Evolutionary conservation across 2,888 invertebrate genomes (phyloP), one percentile per base, ranked within the genome.

Genomic region (Metacarcinus magister): DNA sequence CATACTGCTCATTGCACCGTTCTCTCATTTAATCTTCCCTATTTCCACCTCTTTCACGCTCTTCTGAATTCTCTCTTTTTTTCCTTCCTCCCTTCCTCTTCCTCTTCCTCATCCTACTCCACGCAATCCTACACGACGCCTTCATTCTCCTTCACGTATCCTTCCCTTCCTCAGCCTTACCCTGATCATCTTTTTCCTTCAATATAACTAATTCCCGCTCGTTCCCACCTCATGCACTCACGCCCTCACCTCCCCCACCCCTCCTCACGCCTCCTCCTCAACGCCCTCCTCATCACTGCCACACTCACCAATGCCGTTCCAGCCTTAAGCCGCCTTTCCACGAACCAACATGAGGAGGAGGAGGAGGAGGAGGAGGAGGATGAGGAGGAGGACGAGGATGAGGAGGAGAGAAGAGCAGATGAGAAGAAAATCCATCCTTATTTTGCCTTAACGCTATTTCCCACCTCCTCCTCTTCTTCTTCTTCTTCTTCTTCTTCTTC

Each of bases 301-400:
- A n/a, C 5, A 67, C 67, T 67, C 54, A 23, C n/a, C 67, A 67
- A n/a, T 67, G n/a, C 67, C 19, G 5, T n/a, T n/a, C 67, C 67
- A n/a, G n/a, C 67, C 67, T 19, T 67, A 67, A 67, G 67, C 23
- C n/a, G 67, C 67, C 23, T 67, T 67, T 67, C 67, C 67, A 67
- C 1, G 67, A 67, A 16, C 10, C 67, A 10, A n/a, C n/a, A 67
- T 19, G n/a, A 67, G 67, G 67, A 67, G n/a, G 67, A 67, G 67
- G 67, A 67, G n/a, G 67, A 67, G n/a, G 67, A 67, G 67, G 67
- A 67, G 67, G 67, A 67, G 67, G 67, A 67, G 67, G 67, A 67
- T 19, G 67, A 67, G 67, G 67, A 67, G 67, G 67, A 67, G 67
- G 67, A 67, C 5, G 67, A 67, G 67, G 67, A 67, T 5, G 67